Evolutionary conservation across 2,797 vertebrate species (phyloP).

Genomic region (Rhinogobio ventralis): DNA sequence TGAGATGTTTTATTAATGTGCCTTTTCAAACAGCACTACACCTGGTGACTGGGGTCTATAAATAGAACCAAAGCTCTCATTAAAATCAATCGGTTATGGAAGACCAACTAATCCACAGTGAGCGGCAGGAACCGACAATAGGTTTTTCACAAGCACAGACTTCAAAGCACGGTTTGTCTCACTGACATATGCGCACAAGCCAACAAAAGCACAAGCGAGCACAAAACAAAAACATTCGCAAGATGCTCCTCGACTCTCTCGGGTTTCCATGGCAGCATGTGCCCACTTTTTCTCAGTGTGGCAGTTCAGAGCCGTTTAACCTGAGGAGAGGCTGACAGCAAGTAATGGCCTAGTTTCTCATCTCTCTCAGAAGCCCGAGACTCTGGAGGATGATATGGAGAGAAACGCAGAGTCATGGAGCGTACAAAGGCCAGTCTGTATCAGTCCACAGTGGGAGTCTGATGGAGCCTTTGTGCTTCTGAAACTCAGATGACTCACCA

Average conservation of each 20-base stretch:
- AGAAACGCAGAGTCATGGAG: constrained; percentile 57
- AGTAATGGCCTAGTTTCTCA: constrained; percentile 31
- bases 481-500: constrained; percentile 19
- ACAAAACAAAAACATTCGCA: constrained; percentile 37
- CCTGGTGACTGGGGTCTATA: constrained; percentile 29
- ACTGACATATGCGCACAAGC: constrained; percentile 1
- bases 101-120: constrained; percentile 24
- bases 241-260: constrained; percentile 50
- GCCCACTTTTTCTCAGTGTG: constrained; percentile 52
- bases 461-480: constrained; percentile 49
- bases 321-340: constrained; percentile 48
- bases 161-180: not conserved
- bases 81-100: constrained; percentile 33
- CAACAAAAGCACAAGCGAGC: constrained; percentile 6
- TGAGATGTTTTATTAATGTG: constrained; percentile 45
- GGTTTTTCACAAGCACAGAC: not conserved
- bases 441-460: constrained; percentile 39
- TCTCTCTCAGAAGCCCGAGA: constrained; percentile 11
- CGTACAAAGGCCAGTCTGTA: constrained; percentile 57
- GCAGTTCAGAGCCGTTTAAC: constrained; percentile 44
- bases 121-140: not conserved
- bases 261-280: constrained; percentile 70
- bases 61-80: constrained; percentile 42
- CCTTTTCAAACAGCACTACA: constrained; percentile 17
- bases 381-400: constrained; percentile 28